phyloP scores from a whole-genome alignment of 64 coral and sea anemone genomes.

The Platygyra sinensis region DNA sequence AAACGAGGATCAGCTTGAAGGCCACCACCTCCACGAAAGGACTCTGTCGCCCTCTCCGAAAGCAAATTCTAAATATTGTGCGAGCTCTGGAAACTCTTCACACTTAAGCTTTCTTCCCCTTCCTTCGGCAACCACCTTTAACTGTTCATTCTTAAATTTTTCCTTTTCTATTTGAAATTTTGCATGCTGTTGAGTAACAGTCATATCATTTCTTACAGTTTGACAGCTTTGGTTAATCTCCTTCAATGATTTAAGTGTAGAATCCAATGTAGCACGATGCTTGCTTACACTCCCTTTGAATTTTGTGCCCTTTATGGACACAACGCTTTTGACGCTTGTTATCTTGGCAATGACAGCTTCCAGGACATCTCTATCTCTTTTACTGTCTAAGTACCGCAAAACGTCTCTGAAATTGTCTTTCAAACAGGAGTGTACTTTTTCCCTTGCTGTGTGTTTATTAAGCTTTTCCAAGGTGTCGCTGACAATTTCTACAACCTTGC shows the following conservation, averaged over 20 bases:
- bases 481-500: constrained; percentile 17
- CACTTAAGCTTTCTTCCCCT: constrained; percentile 66
- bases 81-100: constrained; percentile 68
- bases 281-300: constrained; percentile 2
- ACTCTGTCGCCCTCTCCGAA: constrained; percentile 69
- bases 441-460: background rate
- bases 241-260: no score
- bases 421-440: background rate
- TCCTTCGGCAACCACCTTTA: constrained; percentile 24
- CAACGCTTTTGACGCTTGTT: constrained; percentile 40
- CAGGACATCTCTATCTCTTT: constrained; percentile 43
- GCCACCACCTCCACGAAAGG: constrained; percentile 51
- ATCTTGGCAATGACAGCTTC: constrained; percentile 49
- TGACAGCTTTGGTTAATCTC: no score
- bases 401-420: constrained; percentile 32
- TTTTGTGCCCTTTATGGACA: constrained; percentile 26
- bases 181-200: constrained; percentile 1
- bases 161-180: background rate
- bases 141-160: background rate
- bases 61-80: constrained; percentile 55
- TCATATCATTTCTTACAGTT: constrained; percentile 35
- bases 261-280: background rate
- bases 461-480: background rate
- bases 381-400: constrained; percentile 44
- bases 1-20: constrained; percentile 58